These are phyloP conservation scores for Peromyscus melanophrys DNA, from an alignment of 2,797 vertebrate genomes.

Conservation along the genomic window DNA sequence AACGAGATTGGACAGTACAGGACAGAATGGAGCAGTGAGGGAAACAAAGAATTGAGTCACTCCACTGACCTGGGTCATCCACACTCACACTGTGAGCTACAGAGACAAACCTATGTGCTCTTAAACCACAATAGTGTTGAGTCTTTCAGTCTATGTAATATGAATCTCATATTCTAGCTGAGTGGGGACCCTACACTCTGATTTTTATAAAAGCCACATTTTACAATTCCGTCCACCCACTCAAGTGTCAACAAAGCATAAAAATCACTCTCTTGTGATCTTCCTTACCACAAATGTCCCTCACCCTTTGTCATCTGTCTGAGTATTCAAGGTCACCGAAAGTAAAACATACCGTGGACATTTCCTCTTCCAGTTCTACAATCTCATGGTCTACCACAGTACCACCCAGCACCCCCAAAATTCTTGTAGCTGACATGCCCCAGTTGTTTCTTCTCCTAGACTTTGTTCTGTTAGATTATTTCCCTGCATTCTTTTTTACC, in stretches of 20 bases:
- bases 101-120: not conserved
- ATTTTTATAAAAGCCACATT: not conserved
- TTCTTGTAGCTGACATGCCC: not conserved
- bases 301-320: not conserved
- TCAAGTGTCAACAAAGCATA: not conserved
- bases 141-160: not conserved
- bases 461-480: slow-evolving; percentile 49
- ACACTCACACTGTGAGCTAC: not conserved
- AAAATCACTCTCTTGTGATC: not conserved
- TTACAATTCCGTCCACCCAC: not conserved
- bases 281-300: not conserved
- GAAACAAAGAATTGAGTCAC: not conserved
- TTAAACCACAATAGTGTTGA: not conserved
- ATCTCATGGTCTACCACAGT: not conserved
- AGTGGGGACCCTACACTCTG: not conserved
- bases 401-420: no score
- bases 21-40: not conserved
- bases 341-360: not conserved
- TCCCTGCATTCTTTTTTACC: not conserved
- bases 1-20: not conserved
- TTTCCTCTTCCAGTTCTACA: not conserved
- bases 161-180: not conserved
- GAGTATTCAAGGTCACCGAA: not conserved
- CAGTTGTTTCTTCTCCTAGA: not conserved
- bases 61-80: not conserved